Conservation (phyloP, 2,797 vertebrate species). For the Molothrus ater region DNA sequence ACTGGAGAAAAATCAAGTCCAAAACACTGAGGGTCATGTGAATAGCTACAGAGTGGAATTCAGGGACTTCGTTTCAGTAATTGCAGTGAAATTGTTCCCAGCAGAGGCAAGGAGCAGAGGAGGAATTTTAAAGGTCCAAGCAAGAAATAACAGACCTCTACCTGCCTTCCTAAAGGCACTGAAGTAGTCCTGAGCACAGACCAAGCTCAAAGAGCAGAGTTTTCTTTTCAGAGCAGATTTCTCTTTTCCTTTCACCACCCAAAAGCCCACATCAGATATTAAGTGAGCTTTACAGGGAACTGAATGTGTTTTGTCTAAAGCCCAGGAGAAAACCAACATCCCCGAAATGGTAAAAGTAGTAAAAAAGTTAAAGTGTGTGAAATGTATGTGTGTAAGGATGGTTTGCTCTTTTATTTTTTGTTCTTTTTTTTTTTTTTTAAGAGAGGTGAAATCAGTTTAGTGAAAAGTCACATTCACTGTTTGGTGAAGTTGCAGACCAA, state of each 20-base stretch:
- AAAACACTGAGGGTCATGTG: conserved; percentile 27
- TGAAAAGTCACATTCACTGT: conserved; percentile 31
- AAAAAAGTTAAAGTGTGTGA: not conserved
- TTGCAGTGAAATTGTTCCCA: conserved; percentile 50
- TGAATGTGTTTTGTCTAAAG: conserved; percentile 17
- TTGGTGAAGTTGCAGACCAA: conserved; percentile 56
- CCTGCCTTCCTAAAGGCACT: not conserved
- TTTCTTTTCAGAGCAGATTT: not conserved
- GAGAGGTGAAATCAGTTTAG: not conserved
- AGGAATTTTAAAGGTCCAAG: conserved; percentile 47
- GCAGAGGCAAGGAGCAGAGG: conserved; percentile 41
- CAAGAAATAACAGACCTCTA: not conserved
- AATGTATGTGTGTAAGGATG: not conserved
- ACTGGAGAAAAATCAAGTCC: conserved; percentile 43
- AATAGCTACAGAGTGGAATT: conserved; percentile 38
- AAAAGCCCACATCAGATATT: not conserved
- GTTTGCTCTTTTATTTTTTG: not conserved
- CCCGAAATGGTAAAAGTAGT: not conserved
- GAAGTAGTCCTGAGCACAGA: not conserved
- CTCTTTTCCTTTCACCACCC: not conserved
- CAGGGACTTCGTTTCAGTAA: conserved; percentile 42
- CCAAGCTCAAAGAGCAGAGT: not conserved
- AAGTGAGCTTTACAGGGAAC: not conserved
- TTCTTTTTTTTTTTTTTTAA: not conserved
- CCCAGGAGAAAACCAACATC: not conserved